phyloP scores from a whole-genome alignment of 64 coral and sea anemone species.

The Montipora cactus region DNA sequence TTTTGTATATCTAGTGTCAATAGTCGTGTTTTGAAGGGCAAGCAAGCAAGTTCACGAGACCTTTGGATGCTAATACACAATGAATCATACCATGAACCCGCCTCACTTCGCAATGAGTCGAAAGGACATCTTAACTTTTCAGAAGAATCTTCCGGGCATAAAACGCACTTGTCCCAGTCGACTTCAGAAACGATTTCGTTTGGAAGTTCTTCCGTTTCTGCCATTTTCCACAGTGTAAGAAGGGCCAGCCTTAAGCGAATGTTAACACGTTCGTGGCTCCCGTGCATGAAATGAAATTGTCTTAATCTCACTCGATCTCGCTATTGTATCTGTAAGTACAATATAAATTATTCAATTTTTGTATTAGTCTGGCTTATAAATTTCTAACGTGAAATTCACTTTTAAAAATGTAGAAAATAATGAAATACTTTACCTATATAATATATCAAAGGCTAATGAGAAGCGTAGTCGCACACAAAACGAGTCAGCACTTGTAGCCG shows the following conservation, averaged over 20 bases:
- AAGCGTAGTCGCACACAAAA: too few species aligned
- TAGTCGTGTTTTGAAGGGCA: background rate
- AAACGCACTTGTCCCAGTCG: background rate
- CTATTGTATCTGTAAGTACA: too few species aligned
- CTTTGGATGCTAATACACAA: background rate
- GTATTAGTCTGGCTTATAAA: background rate
- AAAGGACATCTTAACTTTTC: background rate
- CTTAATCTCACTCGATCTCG: too few species aligned
- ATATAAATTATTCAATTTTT: too few species aligned
- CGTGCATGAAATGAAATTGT: too few species aligned
- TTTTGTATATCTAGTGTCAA: background rate
- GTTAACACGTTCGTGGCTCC: too few species aligned
- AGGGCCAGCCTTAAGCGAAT: too few species aligned
- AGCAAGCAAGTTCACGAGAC: background rate
- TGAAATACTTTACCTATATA: too few species aligned
- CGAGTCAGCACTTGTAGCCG: too few species aligned
- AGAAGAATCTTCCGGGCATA: background rate
- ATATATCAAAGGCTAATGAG: too few species aligned
- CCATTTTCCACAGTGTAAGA: background rate
- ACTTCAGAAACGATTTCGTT: background rate
- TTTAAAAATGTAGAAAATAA: too few species aligned
- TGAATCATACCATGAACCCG: background rate
- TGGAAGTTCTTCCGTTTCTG: background rate
- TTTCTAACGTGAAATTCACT: too few species aligned
- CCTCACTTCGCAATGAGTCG: background rate